Evolutionary conservation across 2,888 invertebrate species (phyloP).

Genomic region (Noctua comes): DNA sequence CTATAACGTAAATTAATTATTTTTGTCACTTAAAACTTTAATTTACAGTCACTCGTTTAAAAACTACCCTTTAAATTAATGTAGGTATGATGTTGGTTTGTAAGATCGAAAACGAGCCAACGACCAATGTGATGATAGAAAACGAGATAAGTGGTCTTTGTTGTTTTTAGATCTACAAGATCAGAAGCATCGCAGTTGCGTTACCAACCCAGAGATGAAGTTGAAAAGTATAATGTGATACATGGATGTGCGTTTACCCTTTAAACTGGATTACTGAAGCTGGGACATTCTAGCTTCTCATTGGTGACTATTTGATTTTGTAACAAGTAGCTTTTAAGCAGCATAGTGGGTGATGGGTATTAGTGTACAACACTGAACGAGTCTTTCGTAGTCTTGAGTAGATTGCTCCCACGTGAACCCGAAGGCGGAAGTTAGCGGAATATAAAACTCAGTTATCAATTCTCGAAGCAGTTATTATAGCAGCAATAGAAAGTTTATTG

Average conservation of each 20-base stretch:
- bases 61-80: too few species aligned
- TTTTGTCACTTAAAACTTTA: too few species aligned
- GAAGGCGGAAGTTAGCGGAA: constrained; percentile 41
- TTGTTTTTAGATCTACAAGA: background rate
- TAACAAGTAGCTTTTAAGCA: background rate
- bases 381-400: too few species aligned
- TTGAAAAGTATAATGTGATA: background rate
- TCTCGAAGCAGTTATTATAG: constrained; percentile 58
- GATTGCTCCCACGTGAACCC: background rate
- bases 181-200: background rate
- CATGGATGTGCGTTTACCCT: background rate
- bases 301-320: background rate
- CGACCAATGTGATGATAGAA: background rate
- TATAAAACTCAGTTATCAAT: constrained; percentile 61
- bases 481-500: constrained; percentile 63
- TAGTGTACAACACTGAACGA: too few species aligned
- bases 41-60: too few species aligned
- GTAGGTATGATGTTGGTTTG: background rate
- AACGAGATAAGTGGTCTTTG: background rate
- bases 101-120: background rate
- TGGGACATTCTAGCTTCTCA: background rate
- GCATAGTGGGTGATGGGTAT: background rate
- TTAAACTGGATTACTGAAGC: background rate
- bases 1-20: too few species aligned
- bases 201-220: background rate